Percentiles rank a stretch among this genome's conserved stretches.
Evolutionary conservation across 2,797 vertebrate genomes (phyloP).

Genomic region (Syndactyla subalaris): DNA sequence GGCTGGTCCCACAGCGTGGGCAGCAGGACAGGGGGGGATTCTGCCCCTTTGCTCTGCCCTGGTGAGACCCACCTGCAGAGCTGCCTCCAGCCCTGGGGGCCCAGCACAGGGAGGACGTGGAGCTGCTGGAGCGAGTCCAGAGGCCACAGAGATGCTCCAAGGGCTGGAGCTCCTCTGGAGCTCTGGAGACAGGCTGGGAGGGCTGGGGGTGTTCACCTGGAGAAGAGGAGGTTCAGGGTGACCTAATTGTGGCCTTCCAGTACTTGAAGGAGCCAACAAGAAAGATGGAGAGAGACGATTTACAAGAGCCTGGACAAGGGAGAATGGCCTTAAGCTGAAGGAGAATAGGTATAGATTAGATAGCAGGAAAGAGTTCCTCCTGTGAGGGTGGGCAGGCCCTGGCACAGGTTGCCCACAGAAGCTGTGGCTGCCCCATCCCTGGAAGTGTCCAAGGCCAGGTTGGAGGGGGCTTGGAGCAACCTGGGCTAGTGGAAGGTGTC

Average conservation of each 20-base stretch:
- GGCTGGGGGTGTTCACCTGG: fast-evolving
- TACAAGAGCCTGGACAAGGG: fast-evolving
- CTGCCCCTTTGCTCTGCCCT: background rate
- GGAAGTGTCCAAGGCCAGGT: fast-evolving
- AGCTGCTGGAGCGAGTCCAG: background rate
- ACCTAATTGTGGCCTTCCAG: fast-evolving
- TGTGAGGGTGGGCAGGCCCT: fast-evolving
- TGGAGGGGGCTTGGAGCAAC: fast-evolving
- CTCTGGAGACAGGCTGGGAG: background rate
- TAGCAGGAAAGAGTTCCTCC: background rate
- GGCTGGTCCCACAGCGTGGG: background rate
- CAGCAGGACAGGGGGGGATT: background rate
- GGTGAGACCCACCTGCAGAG: background rate
- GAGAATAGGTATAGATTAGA: background rate
- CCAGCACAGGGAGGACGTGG: background rate
- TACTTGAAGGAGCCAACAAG: fast-evolving
- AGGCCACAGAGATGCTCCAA: background rate
- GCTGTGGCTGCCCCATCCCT: background rate
- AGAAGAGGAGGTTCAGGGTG: background rate
- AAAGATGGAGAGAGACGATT: background rate
- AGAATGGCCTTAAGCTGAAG: background rate
- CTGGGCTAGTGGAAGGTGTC: background rate
- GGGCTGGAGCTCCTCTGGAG: background rate
- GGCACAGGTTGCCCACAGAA: fast-evolving
- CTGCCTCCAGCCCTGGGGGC: background rate